A percentile compares a stretch with the other conserved stretches of the same genome.
phyloP scores from a whole-genome alignment of 2,113 vertebrate genomes.

The Cololabis saira region DNA sequence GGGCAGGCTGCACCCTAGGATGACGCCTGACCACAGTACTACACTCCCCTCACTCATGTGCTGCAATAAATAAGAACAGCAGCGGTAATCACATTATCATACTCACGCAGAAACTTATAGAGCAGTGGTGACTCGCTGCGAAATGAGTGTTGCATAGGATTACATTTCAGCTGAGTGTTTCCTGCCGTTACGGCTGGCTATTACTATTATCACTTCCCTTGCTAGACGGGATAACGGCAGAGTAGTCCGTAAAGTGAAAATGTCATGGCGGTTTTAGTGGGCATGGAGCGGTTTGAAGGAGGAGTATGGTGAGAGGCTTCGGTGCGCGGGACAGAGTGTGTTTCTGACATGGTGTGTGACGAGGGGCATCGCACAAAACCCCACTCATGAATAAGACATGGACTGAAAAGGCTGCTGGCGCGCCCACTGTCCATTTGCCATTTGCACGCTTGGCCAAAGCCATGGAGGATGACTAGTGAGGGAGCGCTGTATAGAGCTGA shows the following conservation, averaged over 20 bases:
- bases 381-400: constrained; percentile 83
- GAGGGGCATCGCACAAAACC: constrained; percentile 56
- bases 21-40: constrained; percentile 51
- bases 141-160: constrained; percentile 49
- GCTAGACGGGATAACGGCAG: constrained; percentile 43
- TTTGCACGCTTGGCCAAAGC: constrained; percentile 79
- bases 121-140: constrained; percentile 18
- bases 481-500: constrained; percentile 47
- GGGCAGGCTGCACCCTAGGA: constrained; percentile 31
- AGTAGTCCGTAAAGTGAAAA: constrained; percentile 66
- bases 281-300: constrained; percentile 36
- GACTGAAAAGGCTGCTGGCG: constrained; percentile 53
- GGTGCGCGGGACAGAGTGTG: constrained; percentile 55
- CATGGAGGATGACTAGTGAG: constrained; percentile 65
- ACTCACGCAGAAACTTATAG: constrained; percentile 46
- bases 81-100: constrained; percentile 63
- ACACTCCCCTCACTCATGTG: constrained; percentile 40
- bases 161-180: constrained; percentile 63
- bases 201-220: constrained; percentile 65
- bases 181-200: constrained; percentile 42
- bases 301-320: constrained; percentile 42
- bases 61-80: constrained; percentile 42
- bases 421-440: constrained; percentile 75
- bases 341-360: constrained; percentile 73
- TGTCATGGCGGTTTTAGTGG: constrained; percentile 69